These are phyloP conservation scores for Pocillopora grandis DNA, from an alignment of 92 coral and sea anemone species.

Conservation along the genomic window DNA sequence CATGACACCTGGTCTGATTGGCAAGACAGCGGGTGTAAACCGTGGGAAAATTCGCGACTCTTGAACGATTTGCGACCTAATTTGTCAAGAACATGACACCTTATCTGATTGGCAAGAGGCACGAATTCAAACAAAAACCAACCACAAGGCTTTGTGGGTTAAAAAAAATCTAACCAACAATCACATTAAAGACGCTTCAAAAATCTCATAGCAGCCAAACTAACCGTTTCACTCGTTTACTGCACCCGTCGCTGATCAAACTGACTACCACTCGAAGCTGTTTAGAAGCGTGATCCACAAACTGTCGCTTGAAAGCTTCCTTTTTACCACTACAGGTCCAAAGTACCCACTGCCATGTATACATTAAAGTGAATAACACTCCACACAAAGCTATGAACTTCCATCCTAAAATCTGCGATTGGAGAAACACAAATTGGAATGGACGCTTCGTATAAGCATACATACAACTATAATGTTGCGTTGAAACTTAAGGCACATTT, in stretches of 20 bases:
- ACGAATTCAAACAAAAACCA: neutral
- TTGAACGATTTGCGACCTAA: neutral
- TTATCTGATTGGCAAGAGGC: neutral
- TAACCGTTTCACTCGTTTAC: conserved; percentile 59
- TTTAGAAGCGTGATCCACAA: conserved; percentile 81
- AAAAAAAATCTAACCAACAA: too few relatives aligned
- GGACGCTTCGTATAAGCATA: too few relatives aligned
- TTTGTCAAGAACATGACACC: neutral
- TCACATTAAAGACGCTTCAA: too few relatives aligned
- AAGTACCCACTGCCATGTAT: neutral
- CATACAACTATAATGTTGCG: too few relatives aligned
- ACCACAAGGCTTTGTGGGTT: neutral
- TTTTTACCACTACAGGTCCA: conserved; percentile 93
- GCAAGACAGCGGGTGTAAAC: too few relatives aligned
- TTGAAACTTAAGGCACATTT: too few relatives aligned
- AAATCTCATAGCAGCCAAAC: too few relatives aligned
- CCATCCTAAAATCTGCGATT: conserved; percentile 89
- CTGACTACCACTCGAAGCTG: conserved; percentile 90
- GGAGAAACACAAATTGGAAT: too few relatives aligned
- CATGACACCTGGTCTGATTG: too few relatives aligned
- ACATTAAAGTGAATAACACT: conserved; percentile 83
- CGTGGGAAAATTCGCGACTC: too few relatives aligned
- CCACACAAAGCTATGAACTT: conserved; percentile 87
- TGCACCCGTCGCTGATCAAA: conserved; percentile 90
- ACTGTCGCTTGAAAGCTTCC: conserved; percentile 88